Conservation (phyloP, 2,797 vertebrate genomes). For the Sibirionetta formosa region DNA sequence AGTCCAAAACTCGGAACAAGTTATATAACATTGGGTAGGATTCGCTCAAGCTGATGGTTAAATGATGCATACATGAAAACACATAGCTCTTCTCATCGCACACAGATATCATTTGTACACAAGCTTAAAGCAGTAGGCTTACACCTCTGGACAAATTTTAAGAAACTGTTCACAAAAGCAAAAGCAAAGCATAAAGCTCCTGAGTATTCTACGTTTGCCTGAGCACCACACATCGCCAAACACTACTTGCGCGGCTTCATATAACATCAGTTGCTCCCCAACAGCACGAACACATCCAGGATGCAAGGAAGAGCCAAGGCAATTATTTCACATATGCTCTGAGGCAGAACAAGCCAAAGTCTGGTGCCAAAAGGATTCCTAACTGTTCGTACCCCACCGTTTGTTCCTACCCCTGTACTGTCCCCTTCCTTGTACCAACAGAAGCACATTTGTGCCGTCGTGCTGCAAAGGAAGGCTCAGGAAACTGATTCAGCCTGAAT, state of each 20-base stretch:
- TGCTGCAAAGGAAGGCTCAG: neutral
- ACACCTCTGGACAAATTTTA: neutral
- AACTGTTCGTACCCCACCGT: rapidly evolving
- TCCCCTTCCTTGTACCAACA: neutral
- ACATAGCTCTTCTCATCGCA: neutral
- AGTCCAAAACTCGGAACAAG: neutral
- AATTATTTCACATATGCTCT: neutral
- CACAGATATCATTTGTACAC: neutral
- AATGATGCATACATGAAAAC: neutral
- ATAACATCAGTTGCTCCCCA: neutral
- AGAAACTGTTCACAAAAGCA: neutral
- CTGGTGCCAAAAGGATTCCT: neutral
- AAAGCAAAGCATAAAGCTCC: neutral
- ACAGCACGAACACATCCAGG: neutral
- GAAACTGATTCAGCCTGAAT: neutral
- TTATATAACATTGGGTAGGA: neutral
- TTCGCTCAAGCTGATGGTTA: neutral
- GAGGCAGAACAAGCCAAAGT: neutral
- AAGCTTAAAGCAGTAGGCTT: neutral
- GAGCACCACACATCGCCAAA: neutral
- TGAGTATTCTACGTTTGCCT: neutral
- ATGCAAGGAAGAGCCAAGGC: neutral
- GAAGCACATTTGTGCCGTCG: neutral
- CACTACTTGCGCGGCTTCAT: neutral
- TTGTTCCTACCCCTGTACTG: neutral